A percentile compares a stretch with the other conserved stretches of the same genome.
phyloP scores from a whole-genome alignment of 2,888 invertebrate genomes.

The Hirtodrosophila duncani region DNA sequence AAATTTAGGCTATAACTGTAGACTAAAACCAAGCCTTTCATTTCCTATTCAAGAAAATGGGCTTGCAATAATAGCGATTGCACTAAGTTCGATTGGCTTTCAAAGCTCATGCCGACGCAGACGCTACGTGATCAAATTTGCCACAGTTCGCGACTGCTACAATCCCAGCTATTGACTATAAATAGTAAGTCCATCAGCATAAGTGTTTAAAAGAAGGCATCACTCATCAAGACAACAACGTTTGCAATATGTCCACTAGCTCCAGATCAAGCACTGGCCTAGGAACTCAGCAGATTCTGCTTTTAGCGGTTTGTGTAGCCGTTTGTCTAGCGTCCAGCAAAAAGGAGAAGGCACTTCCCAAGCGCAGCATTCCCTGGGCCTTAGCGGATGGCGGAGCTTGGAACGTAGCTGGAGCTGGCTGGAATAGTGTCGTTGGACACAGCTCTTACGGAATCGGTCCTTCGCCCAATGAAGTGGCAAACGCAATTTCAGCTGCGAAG shows the following conservation, averaged over 20 bases:
- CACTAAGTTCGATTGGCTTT: conserved; percentile 28
- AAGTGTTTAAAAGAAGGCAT: conserved; percentile 27
- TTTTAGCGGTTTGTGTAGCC: conserved; percentile 18
- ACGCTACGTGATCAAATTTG: conserved; percentile 57
- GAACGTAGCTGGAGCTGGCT: conserved; percentile 29
- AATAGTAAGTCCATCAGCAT: conserved; percentile 33
- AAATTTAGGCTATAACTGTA: conserved; percentile 9
- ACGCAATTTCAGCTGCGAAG: conserved; percentile 86
- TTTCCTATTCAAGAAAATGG: conserved; percentile 50
- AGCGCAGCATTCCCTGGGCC: conserved; percentile 58
- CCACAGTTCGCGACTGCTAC: background rate
- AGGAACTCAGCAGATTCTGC: conserved; percentile 18
- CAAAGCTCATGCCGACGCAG: conserved; percentile 5
- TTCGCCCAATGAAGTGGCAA: conserved; percentile 84
- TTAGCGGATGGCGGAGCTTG: conserved; percentile 30
- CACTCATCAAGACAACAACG: conserved; percentile 5
- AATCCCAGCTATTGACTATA: conserved; percentile 40
- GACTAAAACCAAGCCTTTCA: conserved; percentile 46
- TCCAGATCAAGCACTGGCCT: background rate
- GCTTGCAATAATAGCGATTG: conserved; percentile 26
- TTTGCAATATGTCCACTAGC: conserved; percentile 21
- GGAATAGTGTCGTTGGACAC: conserved; percentile 37
- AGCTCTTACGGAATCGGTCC: conserved; percentile 60
- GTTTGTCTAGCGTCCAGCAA: conserved; percentile 7
- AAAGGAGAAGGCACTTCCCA: conserved; percentile 47